Evolutionary conservation across 1,140 invertebrate genomes (phyloP).

Genomic region (Hyphantria cunea): DNA sequence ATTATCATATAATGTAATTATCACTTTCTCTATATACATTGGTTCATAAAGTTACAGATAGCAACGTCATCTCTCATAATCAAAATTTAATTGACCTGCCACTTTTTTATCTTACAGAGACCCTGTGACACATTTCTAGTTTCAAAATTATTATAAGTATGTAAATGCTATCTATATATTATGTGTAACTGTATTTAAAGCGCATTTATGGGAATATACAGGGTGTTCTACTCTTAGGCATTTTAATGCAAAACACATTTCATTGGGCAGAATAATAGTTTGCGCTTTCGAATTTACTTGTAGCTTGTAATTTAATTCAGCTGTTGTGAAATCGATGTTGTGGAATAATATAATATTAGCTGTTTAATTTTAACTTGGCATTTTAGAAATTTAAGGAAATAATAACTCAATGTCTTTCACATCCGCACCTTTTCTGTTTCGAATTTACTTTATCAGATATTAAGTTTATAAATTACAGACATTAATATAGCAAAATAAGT

Average conservation of each 20-base stretch:
- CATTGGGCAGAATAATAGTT: conserved; percentile 7
- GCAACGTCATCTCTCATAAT: no score
- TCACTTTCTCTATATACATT: no score
- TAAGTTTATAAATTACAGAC: not conserved
- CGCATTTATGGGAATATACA: conserved; percentile 73
- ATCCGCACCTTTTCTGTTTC: no score
- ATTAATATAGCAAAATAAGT: not conserved
- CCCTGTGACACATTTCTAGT: conserved; percentile 2
- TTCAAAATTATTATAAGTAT: conserved; percentile 17
- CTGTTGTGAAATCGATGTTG: conserved; percentile 49
- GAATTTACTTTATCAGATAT: no score
- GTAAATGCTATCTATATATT: conserved; percentile 25
- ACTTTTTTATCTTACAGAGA: not conserved
- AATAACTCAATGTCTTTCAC: no score
- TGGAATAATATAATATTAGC: conserved; percentile 28
- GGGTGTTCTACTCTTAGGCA: conserved; percentile 74
- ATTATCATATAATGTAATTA: no score
- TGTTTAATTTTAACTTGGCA: not conserved
- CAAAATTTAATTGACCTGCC: no score
- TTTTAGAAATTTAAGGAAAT: no score
- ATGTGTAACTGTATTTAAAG: conserved; percentile 35
- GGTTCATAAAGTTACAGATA: no score
- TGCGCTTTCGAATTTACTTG: conserved; percentile 24
- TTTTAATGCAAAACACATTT: conserved; percentile 52
- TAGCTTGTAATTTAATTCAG: conserved; percentile 32